phyloP scores from a whole-genome alignment of 2,113 vertebrate genomes.

The Nyctibius bracteatus region DNA sequence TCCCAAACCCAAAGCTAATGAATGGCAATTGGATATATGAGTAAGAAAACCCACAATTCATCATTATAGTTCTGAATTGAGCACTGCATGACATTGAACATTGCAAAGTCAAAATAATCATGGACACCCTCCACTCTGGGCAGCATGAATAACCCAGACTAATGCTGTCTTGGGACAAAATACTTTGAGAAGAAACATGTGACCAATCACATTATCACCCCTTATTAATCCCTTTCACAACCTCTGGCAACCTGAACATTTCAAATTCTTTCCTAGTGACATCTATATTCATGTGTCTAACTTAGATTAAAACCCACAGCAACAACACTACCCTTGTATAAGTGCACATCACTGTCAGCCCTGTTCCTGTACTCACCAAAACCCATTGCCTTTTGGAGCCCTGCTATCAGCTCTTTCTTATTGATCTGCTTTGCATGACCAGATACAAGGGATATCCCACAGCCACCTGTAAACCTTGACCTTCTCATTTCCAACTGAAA shows the following conservation, averaged over 20 bases:
- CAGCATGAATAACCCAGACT: background rate
- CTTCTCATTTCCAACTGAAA: background rate
- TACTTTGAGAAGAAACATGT: conserved; percentile 16
- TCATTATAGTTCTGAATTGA: background rate
- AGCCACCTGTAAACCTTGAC: background rate
- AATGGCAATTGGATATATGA: background rate
- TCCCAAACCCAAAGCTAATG: background rate
- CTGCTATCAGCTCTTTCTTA: background rate
- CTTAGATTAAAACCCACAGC: background rate
- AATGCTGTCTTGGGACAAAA: background rate
- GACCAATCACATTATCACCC: conserved; percentile 41
- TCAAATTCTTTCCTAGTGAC: conserved; percentile 36
- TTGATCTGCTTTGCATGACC: background rate
- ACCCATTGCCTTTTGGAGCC: background rate
- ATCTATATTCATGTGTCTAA: conserved; percentile 6
- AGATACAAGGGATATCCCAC: background rate
- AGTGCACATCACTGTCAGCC: background rate
- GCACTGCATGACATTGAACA: background rate
- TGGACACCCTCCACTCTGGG: background rate
- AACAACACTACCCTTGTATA: background rate
- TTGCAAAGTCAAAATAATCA: background rate
- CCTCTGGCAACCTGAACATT: conserved; percentile 36
- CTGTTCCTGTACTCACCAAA: background rate
- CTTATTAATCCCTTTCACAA: conserved; percentile 38
- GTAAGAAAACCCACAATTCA: background rate